These are phyloP conservation scores for Callitettix versicolor DNA, from an alignment of 1,140 invertebrate genomes.

Conservation along the genomic window DNA sequence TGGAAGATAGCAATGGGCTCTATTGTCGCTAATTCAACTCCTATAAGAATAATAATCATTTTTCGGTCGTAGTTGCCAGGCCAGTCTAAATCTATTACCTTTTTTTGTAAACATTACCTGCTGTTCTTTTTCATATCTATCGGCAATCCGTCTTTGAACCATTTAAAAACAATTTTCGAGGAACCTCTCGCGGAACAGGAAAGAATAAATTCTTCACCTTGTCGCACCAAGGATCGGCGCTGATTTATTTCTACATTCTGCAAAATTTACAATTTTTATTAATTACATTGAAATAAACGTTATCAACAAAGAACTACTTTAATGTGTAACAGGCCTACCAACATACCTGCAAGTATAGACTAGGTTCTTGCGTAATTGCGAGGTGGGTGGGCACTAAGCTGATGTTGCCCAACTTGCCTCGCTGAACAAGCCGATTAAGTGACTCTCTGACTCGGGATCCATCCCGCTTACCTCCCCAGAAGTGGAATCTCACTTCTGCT, in stretches of 20 bases:
- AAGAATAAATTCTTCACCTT: conserved; percentile 63
- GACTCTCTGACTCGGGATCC: conserved; percentile 47
- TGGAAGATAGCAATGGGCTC: too few species aligned
- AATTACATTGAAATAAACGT: neutral
- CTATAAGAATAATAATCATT: too few species aligned
- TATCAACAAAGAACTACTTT: too few species aligned
- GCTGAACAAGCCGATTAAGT: conserved; percentile 47
- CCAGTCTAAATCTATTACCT: too few species aligned
- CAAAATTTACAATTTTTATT: conserved; percentile 12
- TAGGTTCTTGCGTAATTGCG: conserved; percentile 45
- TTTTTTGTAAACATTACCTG: too few species aligned
- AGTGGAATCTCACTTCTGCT: conserved; percentile 50
- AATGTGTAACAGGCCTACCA: too few species aligned
- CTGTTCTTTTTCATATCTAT: conserved; percentile 61
- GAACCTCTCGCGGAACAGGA: conserved; percentile 65
- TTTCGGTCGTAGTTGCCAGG: too few species aligned
- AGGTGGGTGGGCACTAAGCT: conserved; percentile 46
- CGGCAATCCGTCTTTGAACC: conserved; percentile 67
- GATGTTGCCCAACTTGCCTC: conserved; percentile 48
- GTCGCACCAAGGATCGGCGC: conserved; percentile 38
- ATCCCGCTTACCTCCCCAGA: conserved; percentile 47
- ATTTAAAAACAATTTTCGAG: conserved; percentile 55
- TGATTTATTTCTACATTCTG: conserved; percentile 19
- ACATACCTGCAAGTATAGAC: conserved; percentile 42
- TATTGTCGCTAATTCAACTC: too few species aligned